A percentile compares a stretch with the other conserved stretches of the same genome.
phyloP scores from a whole-genome alignment of 2,888 invertebrate genomes.

The Odontomyia ornata region DNA sequence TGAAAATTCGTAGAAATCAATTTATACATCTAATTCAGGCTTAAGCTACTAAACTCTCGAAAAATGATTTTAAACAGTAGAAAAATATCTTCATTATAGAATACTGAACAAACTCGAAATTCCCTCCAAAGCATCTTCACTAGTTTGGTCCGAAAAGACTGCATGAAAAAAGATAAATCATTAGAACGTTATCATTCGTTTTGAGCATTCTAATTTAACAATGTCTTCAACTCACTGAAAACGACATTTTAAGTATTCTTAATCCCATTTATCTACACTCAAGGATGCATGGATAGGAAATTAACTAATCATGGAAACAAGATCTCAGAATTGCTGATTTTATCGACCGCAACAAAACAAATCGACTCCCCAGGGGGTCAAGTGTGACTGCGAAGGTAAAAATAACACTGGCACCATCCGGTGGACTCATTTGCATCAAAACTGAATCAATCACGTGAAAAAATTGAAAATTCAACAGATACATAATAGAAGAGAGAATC shows the following conservation, averaged over 20 bases:
- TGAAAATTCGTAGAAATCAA: too few species aligned
- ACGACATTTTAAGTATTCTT: neutral
- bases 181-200: neutral
- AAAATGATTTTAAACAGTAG: too few species aligned
- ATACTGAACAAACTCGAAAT: neutral
- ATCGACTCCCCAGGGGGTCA: constrained; percentile 14
- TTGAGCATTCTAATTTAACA: neutral
- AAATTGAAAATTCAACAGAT: neutral
- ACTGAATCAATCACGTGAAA: constrained; percentile 2
- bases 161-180: too few species aligned
- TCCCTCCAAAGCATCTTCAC: too few species aligned
- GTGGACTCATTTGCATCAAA: neutral
- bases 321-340: constrained; percentile 28
- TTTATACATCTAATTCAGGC: too few species aligned
- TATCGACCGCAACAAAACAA: neutral
- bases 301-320: constrained; percentile 45
- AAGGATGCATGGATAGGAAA: constrained; percentile 33
- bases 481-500: neutral
- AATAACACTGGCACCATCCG: neutral
- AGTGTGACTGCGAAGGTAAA: neutral
- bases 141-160: too few species aligned
- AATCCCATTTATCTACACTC: neutral
- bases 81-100: neutral
- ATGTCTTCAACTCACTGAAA: neutral
- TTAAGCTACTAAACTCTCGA: too few species aligned